A percentile compares a stretch with the other conserved stretches of the same genome.
Evolutionary conservation across 2,113 vertebrate genomes (phyloP).

Genomic region (Gallinago media): DNA sequence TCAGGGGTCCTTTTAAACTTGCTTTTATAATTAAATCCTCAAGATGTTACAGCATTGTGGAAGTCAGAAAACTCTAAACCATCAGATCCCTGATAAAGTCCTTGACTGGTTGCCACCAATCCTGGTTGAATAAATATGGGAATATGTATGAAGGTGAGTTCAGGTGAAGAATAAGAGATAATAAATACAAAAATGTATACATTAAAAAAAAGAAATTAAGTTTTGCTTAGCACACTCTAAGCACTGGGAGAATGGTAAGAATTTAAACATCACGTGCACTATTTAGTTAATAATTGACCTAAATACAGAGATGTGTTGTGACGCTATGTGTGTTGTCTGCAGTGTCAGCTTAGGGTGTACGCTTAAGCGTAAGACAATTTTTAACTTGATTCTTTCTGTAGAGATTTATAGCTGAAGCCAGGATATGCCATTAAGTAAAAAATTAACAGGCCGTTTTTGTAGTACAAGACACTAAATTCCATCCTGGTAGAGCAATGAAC

Average conservation of each 20-base stretch:
- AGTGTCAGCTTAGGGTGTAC: neutral
- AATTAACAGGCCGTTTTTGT: neutral
- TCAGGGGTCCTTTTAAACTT: neutral
- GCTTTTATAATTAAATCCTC: neutral
- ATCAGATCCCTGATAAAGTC: fast-evolving
- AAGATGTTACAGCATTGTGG: neutral
- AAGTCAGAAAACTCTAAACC: neutral
- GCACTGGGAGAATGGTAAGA: neutral
- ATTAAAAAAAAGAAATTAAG: neutral
- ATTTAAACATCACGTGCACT: neutral
- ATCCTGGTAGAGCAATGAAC: neutral
- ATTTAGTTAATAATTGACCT: neutral
- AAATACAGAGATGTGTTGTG: neutral
- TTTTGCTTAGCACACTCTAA: neutral
- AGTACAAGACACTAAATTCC: neutral
- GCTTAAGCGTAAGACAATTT: neutral
- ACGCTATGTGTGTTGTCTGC: neutral
- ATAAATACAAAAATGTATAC: neutral
- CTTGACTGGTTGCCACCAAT: fast-evolving
- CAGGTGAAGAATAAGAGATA: neutral
- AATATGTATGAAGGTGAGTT: neutral
- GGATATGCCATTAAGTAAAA: neutral
- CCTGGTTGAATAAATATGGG: neutral
- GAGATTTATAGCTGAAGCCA: neutral
- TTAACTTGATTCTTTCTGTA: neutral